A percentile compares a stretch with the other conserved stretches of the same genome.
Evolutionary conservation across 2,113 vertebrate species (phyloP).

Genomic region (Sialia sialis): DNA sequence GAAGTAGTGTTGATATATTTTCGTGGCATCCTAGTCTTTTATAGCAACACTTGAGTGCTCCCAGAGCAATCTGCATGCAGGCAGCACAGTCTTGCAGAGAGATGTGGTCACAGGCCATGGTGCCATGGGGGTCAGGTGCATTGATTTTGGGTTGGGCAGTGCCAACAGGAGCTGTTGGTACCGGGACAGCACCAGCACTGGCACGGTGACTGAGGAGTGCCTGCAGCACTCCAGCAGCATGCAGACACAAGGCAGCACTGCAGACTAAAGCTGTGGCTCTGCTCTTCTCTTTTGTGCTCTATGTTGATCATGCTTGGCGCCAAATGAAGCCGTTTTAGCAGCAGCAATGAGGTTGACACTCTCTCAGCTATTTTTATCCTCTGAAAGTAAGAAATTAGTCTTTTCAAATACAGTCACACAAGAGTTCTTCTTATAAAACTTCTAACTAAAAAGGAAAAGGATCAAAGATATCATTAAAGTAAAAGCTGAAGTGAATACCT

Average conservation of each 20-base stretch:
- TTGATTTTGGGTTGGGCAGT: accelerated
- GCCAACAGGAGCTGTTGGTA: accelerated
- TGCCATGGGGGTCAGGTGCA: accelerated
- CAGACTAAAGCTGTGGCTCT: background rate
- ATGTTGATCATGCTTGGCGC: background rate
- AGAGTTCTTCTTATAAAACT: background rate
- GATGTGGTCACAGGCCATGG: accelerated
- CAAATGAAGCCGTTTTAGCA: background rate
- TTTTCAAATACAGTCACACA: background rate
- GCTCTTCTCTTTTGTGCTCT: accelerated
- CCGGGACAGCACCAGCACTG: accelerated
- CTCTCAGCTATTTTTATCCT: accelerated
- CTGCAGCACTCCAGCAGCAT: accelerated
- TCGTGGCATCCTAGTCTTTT: too few relatives aligned
- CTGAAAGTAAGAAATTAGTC: background rate
- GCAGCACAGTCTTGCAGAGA: accelerated
- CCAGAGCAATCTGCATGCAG: background rate
- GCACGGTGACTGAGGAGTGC: accelerated
- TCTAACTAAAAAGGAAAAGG: background rate
- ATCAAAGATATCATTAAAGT: background rate
- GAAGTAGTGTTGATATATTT: too few relatives aligned
- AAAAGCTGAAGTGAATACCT: background rate
- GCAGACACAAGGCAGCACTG: background rate
- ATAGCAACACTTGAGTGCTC: too few relatives aligned
- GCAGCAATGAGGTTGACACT: background rate